phyloP scores from a whole-genome alignment of 2,888 invertebrate species.

The Syrphus vitripennis region DNA sequence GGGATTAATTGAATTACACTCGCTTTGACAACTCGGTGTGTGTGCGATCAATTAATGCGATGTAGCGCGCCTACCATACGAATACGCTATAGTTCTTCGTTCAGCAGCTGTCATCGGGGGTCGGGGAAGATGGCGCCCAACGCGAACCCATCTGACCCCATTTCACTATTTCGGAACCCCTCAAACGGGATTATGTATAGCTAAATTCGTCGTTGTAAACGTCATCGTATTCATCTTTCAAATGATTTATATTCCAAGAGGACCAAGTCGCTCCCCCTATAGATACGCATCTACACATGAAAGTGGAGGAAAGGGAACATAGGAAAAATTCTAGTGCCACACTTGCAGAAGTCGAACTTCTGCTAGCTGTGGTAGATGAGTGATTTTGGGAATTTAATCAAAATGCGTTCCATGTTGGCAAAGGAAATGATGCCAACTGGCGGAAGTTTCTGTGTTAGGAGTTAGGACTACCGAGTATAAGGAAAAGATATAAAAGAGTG shows the following conservation, averaged over 20 bases:
- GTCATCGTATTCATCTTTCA: constrained; percentile 65
- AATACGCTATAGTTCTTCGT: neutral
- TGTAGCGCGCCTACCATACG: neutral
- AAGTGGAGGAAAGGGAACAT: neutral
- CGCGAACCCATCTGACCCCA: constrained; percentile 41
- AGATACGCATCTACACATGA: neutral
- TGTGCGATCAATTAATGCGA: constrained; percentile 52
- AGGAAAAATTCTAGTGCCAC: neutral
- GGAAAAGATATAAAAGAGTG: constrained; percentile 12
- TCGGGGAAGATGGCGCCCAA: constrained; percentile 38
- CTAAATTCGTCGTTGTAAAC: constrained; percentile 51
- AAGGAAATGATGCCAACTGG: constrained; percentile 63
- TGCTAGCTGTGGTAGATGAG: constrained; percentile 34
- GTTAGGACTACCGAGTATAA: constrained; percentile 1
- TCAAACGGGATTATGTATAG: constrained; percentile 2
- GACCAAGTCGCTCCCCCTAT: neutral
- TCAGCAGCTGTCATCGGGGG: neutral
- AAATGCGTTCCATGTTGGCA: constrained; percentile 38
- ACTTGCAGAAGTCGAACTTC: constrained; percentile 24
- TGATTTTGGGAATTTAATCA: constrained; percentile 60
- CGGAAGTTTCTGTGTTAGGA: constrained; percentile 51
- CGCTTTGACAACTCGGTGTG: constrained; percentile 32
- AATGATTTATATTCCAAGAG: constrained; percentile 50
- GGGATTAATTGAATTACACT: constrained; percentile 63
- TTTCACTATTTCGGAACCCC: constrained; percentile 43